These are phyloP conservation scores for Gopherus flavomarginatus DNA, from an alignment of 2,113 vertebrate genomes.

Conservation along the genomic window DNA sequence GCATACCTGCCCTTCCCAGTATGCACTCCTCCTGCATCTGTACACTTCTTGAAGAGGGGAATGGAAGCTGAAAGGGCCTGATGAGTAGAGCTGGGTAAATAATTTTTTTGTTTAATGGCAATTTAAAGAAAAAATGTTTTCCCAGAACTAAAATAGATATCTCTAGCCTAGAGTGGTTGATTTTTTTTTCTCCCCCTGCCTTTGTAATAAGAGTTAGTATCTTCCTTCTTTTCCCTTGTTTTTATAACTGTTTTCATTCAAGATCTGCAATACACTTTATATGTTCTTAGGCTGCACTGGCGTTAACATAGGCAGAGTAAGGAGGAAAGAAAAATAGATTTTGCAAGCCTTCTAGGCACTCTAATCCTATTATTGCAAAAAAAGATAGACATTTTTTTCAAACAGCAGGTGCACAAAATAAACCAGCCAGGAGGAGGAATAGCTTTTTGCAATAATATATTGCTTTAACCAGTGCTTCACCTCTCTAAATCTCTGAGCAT, in stretches of 20 bases:
- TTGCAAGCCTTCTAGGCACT: background rate
- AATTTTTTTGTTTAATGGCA: background rate
- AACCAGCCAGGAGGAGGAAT: constrained; percentile 32
- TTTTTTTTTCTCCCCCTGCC: background rate
- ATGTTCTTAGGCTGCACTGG: background rate
- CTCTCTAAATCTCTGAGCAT: constrained; percentile 5
- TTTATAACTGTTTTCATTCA: constrained; percentile 2
- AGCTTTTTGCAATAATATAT: background rate
- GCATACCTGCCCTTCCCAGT: background rate
- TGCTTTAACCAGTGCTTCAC: constrained; percentile 18
- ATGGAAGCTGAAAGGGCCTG: background rate
- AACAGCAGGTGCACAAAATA: constrained; percentile 34
- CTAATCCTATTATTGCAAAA: constrained; percentile 10
- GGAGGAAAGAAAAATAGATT: background rate
- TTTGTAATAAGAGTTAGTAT: background rate
- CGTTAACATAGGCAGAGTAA: background rate
- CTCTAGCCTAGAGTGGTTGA: background rate
- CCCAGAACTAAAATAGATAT: background rate
- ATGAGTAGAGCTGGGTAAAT: background rate
- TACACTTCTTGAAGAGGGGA: background rate
- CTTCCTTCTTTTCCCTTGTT: background rate
- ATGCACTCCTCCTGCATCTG: rapidly evolving
- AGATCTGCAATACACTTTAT: background rate
- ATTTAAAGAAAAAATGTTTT: background rate
- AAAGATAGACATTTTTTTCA: background rate